Percentiles rank a stretch among this genome's conserved stretches.
Evolutionary conservation across 1,140 invertebrate genomes (phyloP).

Genomic region (Oscheius sp.): DNA sequence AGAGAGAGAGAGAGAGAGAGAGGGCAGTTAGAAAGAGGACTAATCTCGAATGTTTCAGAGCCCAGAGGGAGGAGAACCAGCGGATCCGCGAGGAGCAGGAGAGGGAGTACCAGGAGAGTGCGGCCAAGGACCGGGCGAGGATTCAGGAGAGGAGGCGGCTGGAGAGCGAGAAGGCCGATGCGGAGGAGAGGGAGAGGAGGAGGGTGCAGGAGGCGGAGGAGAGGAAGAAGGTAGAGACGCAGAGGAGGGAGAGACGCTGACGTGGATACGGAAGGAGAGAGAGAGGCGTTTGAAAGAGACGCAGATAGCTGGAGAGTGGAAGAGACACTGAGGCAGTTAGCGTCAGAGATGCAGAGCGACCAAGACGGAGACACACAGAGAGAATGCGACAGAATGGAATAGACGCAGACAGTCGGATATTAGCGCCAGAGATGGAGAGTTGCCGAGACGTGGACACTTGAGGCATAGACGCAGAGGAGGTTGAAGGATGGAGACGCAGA

Average conservation of each 20-base stretch:
- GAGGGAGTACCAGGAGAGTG: constrained; percentile 15
- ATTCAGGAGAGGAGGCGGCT: constrained; percentile 2
- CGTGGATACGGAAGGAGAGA: not conserved
- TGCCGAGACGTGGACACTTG: too few species aligned
- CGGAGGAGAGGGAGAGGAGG: not conserved
- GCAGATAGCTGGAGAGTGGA: too few species aligned
- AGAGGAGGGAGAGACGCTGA: too few species aligned
- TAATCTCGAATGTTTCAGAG: not conserved
- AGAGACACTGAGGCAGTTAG: too few species aligned
- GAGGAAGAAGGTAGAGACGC: not conserved
- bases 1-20: not conserved
- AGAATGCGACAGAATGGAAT: too few species aligned
- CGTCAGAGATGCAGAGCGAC: too few species aligned
- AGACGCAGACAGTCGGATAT: too few species aligned
- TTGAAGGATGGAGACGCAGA: too few species aligned
- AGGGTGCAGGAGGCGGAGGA: not conserved
- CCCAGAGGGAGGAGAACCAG: constrained; percentile 1
- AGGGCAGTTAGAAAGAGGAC: not conserved
- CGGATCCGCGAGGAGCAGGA: constrained; percentile 15
- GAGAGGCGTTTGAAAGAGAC: not conserved
- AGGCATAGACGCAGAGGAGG: too few species aligned
- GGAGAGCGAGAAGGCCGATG: constrained; percentile 9
- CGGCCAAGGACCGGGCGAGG: constrained; percentile 12
- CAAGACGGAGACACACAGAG: too few species aligned
- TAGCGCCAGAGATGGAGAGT: too few species aligned